Base-by-base conservation (phyloP, 2,113 vertebrate genomes). In the Glaucomys volans region DNA sequence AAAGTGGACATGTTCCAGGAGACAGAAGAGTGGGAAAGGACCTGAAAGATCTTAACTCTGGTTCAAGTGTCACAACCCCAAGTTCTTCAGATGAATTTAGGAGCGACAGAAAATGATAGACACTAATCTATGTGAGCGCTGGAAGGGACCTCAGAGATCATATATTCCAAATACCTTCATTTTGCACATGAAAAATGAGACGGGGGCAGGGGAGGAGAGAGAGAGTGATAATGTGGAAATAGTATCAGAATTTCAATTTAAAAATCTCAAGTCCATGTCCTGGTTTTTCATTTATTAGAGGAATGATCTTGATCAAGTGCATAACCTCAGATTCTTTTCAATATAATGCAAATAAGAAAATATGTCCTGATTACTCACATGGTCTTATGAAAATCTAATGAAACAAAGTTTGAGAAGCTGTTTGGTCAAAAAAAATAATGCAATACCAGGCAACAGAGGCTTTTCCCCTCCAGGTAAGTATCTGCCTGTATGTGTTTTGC, bases 281-380 rank as follows among this genome's bases (percentile, higher is more conserved):
- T 77, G 50, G 35, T 4, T 69, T 77, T 94, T 80, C 32, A 47
- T 47, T 35, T 76, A 64, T 13, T 72, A 72, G 52, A 72, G 17
- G 35, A 32, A 67, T 40, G n/a, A 1, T 57, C 67, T 89, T 84
- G 64, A 37, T 50, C 17, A 62, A 50, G 40, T 5, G 47, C 44
- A 85, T 96, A 54, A 84, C 40, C 37, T 94, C 57, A 75, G 54
- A 8, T 87, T 81, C 42, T 79, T 24, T 75, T 84, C 72, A 42
- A 12, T 84, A 69, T 74, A 62, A 42, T 5, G 71, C 40, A 87
- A 84, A 72, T 42, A 42, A 92, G 59, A 90, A 47, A 72, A 32
- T 52, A 77, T 50, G 30, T 59, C 47, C 66, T 75, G 32, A 66
- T 52, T 4, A 28, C 22, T 67, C 18, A 18, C 18, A 13, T 0